Evolutionary conservation across 2,797 vertebrate species (phyloP), one percentile per base, ranked within the genome.

Genomic region (Helostoma temminkii): DNA sequence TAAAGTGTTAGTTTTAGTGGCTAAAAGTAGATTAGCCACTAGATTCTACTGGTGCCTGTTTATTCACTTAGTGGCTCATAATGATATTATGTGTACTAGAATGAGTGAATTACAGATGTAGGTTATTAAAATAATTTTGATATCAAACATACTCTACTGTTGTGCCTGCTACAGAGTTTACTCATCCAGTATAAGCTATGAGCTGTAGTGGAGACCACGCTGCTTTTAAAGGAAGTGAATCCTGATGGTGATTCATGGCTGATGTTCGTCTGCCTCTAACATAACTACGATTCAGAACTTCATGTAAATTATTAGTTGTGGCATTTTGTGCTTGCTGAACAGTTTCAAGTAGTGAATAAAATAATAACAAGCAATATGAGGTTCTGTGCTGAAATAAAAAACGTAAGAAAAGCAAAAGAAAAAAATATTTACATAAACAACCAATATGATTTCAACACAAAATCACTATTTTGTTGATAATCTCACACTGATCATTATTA

Each of bases 21-120:
- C 26, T 16, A 32, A 25, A 19, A 36, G 45, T 0, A 22, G 36
- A 57, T 56, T 28, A 25, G 28, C 19, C n/a, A n/a, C n/a, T n/a
- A n/a, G n/a, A n/a, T 39, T 41, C 39, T 43, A 5, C 32, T 28
- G 39, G 18, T 24, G 10, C 45, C n/a, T 15, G 5, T 41, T 53
- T 15, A 46, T 25, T 49, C 22, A 42, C 45, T 45, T 24, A n/a
- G 4, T 36, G 12, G 19, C 18, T 28, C 26, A 50, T 37, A 18
- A 22, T 45, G 14, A 57, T n/a, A 55, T 30, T 12, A n/a, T 67
- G 64, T 48, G 21, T 30, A 46, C 41, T 12, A 45, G 28, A 49
- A 30, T 52, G 32, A 49, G 18, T 49, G 19, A 14, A 39, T 34
- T 24, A 6, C 21, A 45, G 15, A 11, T 14, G 10, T 46, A 24